A percentile compares a stretch with the other conserved stretches of the same genome.
Evolutionary conservation across 2,113 vertebrate species (phyloP).

Genomic region (Cochlearius cochlearius): DNA sequence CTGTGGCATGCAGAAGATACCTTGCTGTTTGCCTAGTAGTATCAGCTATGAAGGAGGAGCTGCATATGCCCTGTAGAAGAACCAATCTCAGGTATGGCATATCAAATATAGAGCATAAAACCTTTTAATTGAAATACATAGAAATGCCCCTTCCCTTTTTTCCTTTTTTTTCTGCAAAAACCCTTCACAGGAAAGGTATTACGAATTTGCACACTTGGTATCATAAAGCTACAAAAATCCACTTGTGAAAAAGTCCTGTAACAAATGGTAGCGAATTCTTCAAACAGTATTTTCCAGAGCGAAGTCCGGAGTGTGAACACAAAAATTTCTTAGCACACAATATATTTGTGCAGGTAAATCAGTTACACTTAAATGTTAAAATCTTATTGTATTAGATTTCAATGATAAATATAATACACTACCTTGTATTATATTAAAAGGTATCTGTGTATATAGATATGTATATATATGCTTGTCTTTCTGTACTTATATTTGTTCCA

Average conservation of each 20-base stretch:
- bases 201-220: neutral
- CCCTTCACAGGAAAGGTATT: neutral
- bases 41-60: neutral
- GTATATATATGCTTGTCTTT: neutral
- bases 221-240: neutral
- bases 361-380: neutral
- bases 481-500: neutral
- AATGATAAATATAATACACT: neutral
- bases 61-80: neutral
- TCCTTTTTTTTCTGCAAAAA: neutral
- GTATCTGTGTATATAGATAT: neutral
- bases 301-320: neutral
- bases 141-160: neutral
- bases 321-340: neutral
- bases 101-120: neutral
- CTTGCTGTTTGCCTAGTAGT: neutral
- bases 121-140: neutral
- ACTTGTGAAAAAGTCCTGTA: neutral
- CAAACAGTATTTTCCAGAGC: neutral
- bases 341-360: neutral
- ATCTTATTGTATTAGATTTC: neutral
- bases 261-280: neutral
- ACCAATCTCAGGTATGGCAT: neutral
- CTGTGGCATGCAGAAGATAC: neutral
- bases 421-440: neutral